A percentile compares a stretch with the other conserved stretches of the same genome.
Evolutionary conservation across 2,797 vertebrate genomes (phyloP).

Genomic region (Potorous gilbertii): DNA sequence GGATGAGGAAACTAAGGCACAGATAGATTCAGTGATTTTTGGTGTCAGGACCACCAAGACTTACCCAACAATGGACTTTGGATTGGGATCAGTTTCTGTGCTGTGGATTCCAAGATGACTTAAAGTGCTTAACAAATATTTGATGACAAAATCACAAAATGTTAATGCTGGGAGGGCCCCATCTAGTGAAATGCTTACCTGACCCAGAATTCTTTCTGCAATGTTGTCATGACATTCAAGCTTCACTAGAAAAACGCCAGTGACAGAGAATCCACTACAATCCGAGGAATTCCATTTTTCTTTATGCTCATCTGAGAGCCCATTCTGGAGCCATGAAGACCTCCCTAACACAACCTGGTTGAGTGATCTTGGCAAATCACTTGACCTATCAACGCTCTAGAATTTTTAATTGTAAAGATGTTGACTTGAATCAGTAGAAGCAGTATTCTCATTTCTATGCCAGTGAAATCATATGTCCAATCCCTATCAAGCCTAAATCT

Average conservation of each 20-base stretch:
- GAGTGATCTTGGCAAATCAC: not conserved
- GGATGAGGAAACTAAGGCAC: not conserved
- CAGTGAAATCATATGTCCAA: not conserved
- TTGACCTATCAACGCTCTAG: not conserved
- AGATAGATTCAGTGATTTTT: not conserved
- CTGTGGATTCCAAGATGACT: not conserved
- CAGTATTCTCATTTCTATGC: not conserved
- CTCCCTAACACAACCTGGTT: not conserved
- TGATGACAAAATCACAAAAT: not conserved
- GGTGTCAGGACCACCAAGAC: not conserved
- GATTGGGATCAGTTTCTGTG: not conserved
- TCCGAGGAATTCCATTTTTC: not conserved
- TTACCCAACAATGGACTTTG: not conserved
- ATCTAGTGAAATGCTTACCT: not conserved
- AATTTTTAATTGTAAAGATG: not conserved
- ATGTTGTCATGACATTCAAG: not conserved
- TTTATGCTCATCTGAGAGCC: not conserved
- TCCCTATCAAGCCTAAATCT: not conserved
- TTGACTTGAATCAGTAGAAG: not conserved
- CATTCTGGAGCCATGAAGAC: not conserved
- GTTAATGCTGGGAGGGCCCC: not conserved
- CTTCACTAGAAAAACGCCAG: not conserved
- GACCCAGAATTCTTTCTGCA: not conserved
- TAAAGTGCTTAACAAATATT: not conserved
- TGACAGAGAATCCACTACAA: not conserved